Percentiles rank a stretch among this genome's conserved stretches.
These are phyloP conservation scores for Esox lucius DNA, from an alignment of 2,797 vertebrate species.

Conservation along the genomic window DNA sequence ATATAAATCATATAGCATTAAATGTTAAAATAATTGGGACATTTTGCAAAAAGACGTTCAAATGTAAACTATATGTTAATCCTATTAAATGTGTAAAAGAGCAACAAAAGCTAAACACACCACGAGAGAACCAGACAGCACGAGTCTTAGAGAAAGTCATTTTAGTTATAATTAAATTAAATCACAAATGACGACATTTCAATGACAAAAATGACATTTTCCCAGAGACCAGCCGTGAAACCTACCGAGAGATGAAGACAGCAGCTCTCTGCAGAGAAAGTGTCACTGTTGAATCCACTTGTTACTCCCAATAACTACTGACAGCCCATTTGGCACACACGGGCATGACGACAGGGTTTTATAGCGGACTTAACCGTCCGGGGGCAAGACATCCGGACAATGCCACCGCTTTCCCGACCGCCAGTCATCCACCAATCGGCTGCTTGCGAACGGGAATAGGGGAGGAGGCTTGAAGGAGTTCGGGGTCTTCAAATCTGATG, in stretches of 20 bases:
- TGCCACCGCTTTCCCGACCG: constrained; percentile 72
- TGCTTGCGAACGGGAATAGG: constrained; percentile 33
- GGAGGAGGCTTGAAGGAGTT: constrained; percentile 27
- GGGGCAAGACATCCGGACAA: constrained; percentile 78
- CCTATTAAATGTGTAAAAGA: neutral
- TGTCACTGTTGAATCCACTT: constrained; percentile 60
- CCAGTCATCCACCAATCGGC: constrained; percentile 79
- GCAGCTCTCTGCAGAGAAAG: constrained; percentile 32
- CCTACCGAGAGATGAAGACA: constrained; percentile 62
- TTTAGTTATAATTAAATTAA: neutral
- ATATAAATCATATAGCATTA: neutral
- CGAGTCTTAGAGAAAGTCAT: neutral
- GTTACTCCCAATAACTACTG: constrained; percentile 69
- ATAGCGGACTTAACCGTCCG: constrained; percentile 69
- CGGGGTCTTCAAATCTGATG: constrained; percentile 72
- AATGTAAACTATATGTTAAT: neutral
- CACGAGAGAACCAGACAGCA: neutral
- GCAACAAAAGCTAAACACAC: neutral
- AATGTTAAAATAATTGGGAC: neutral
- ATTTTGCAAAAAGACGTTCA: neutral
- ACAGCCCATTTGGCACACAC: constrained; percentile 76
- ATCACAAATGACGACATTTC: neutral
- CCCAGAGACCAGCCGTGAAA: constrained; percentile 13
- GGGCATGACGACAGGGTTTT: constrained; percentile 72
- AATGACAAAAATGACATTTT: neutral